Percentiles rank a stretch among this genome's conserved stretches.
These are phyloP conservation scores for Chiridota heheva DNA, from an alignment of 35 echinoderm and acorn worm species.

Conservation along the genomic window DNA sequence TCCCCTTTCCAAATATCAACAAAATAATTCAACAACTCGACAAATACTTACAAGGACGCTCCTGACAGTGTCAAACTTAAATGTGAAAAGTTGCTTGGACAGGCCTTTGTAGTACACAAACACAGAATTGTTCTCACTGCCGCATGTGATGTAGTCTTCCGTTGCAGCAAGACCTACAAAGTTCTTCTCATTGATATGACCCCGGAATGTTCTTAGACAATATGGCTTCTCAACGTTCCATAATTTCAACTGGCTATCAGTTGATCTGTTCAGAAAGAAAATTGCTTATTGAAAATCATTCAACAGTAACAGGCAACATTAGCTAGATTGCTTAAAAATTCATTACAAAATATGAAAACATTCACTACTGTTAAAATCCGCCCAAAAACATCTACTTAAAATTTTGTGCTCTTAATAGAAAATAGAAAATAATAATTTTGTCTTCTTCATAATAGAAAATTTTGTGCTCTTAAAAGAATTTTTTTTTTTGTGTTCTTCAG, in stretches of 20 bases:
- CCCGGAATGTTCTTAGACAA: conserved; percentile 88
- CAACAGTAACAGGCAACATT: no score
- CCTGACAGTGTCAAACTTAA: conserved; percentile 96
- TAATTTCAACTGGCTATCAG: conserved; percentile 95
- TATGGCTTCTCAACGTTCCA: conserved; percentile 97
- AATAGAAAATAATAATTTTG: no score
- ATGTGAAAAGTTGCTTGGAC: conserved; percentile 95
- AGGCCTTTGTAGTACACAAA: conserved; percentile 98
- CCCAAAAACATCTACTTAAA: no score
- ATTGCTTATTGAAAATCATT: not conserved
- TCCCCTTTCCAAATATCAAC: no score
- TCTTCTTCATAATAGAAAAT: no score
- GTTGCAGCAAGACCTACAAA: conserved; percentile 94
- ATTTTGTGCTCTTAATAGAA: no score
- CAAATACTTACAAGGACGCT: conserved; percentile 87
- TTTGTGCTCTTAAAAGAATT: no score
- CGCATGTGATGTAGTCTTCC: conserved; percentile 98
- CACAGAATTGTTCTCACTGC: conserved; percentile 93
- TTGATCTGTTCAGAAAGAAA: conserved; percentile 64
- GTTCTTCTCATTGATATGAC: conserved; percentile 96
- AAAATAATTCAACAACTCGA: no score
- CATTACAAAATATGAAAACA: conserved; percentile 7
- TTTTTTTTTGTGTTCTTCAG: no score
- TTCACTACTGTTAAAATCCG: no score
- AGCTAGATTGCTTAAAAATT: not conserved